Base-by-base conservation (phyloP, 2,797 vertebrate species). In the Cryptoprocta ferox region DNA sequence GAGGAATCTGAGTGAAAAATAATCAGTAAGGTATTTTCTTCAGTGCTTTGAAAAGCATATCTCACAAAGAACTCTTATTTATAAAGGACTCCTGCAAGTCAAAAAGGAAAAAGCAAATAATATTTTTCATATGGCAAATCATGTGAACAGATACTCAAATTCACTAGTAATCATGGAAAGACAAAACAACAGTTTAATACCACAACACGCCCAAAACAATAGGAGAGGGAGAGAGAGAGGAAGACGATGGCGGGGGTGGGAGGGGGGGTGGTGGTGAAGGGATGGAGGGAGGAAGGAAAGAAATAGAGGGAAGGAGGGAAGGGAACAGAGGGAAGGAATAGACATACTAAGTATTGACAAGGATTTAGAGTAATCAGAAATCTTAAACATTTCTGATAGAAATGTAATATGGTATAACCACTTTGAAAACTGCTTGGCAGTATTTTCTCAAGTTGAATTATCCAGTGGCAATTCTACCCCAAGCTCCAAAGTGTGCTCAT, bases 391-490 rank as follows among this genome's bases (percentile, higher is more conserved):
- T 75, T 81, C 24, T n/a, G 19, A 9, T 39, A 30, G 11, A 35
- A 66, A 89, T 59, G 0, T 59, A 71, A 86, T 39, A 8, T 19
- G 5, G 16, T 37, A 66, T 13, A 50, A 39, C 7, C 19, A 37
- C 32, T 39, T 45, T 75, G 59, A 79, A 48, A 88, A 86, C 2
- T 45, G 2, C 11, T 32, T 78, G 13, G 11, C 56, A 61, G 3
- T 66, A n/a, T 56, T n/a, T 87, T 95, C n/a, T 83, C 63, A 78
- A 79, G 37, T n/a, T 70, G 30, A 39, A 93, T 2, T 71, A 68
- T 4, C 37, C 8, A 39, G n/a, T n/a, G n/a, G 3, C 1, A 66
- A 18, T 80, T 83, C 35, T 61, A 14, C 15, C 18, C 26, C 15
- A 39, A 24, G 6, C 19, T 48, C 28, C n/a, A 42, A 80, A 56